These are phyloP conservation scores for Xestia ashworthii DNA, from an alignment of 2,888 invertebrate species.

Conservation along the genomic window DNA sequence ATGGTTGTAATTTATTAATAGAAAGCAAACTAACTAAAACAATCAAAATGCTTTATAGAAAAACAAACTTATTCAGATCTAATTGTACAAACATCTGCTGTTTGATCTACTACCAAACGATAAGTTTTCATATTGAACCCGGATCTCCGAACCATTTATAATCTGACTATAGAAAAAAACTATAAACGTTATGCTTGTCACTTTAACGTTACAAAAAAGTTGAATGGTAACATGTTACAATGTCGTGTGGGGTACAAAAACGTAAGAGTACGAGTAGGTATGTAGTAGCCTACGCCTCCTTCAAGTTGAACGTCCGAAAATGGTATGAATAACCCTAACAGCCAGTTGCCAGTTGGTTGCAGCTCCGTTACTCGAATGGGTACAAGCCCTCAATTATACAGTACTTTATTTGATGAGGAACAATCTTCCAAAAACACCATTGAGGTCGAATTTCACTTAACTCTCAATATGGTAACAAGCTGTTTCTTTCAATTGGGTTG, in stretches of 20 bases:
- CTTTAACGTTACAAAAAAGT: conserved; percentile 72
- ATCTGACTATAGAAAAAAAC: conserved; percentile 47
- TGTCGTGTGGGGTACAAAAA: conserved; percentile 74
- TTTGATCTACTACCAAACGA: conserved; percentile 22
- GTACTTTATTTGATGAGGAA: conserved; percentile 44
- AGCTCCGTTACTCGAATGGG: conserved; percentile 68
- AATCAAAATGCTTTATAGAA: background rate
- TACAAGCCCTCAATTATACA: conserved; percentile 60
- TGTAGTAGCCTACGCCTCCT: conserved; percentile 69
- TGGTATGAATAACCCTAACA: conserved; percentile 63
- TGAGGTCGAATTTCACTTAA: conserved; percentile 57
- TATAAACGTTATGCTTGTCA: conserved; percentile 47
- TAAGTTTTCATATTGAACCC: conserved; percentile 48
- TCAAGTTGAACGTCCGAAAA: conserved; percentile 79
- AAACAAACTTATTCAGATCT: background rate
- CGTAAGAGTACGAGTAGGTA: conserved; percentile 46
- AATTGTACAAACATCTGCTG: background rate
- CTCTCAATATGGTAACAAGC: conserved; percentile 19
- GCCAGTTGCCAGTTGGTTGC: conserved; percentile 67
- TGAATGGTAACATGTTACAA: conserved; percentile 72
- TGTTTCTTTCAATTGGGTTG: conserved; percentile 7
- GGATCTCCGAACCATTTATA: conserved; percentile 50
- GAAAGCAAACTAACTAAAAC: background rate
- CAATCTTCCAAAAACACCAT: conserved; percentile 30
- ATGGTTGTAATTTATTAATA: background rate